Evolutionary conservation across 1,140 invertebrate species (phyloP), one percentile per base, ranked within the genome.

Genomic region (Panagrolaimus sp.): DNA sequence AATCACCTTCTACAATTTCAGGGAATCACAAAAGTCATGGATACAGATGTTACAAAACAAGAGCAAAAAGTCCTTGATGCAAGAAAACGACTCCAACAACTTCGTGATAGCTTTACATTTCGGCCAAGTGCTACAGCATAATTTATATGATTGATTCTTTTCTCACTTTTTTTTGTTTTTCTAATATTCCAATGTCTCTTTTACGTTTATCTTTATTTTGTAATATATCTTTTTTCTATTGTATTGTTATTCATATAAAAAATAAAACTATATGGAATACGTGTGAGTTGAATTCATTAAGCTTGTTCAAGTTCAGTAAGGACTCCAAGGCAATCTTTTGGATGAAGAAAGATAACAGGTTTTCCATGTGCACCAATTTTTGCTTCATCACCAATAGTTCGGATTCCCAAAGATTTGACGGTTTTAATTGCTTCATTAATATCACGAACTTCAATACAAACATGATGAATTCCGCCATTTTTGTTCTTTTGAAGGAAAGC

Each of bases 361-460:
- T 89, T 89, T 21, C 88, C 88, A 84, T 89, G 89, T 45, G 88
- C 88, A 43, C 88, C 88, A 73, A 88, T 89, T 77, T 85, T 87
- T 5, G 88, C 83, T 67, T 86, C 76, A 26, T 86, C 84, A 71
- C 84, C 85, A 10, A 89, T 77, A 14, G 87, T 83, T 67, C 88
- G 81, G 63, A 89, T 87, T 62, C 86, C 85, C 43, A 84, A 79
- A 14, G 74, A 75, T 63, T 84, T 82, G 9, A 86, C 84, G 78
- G 84, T 72, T 26, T 58, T 70, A 67, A 73, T 46, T 9, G 76
- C 76, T 21, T 78, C 58, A 26, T 74, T 17, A 32, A 76, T 72
- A 58, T 71, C 78, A 76, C 86, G 81, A 47, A 89, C 88, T 85
- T 89, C 88, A 69, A 89, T 85, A 77, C 88, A 89, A 43, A 89